These are phyloP conservation scores for Eira barbara DNA, from an alignment of 2,113 vertebrate genomes.

Conservation along the genomic window DNA sequence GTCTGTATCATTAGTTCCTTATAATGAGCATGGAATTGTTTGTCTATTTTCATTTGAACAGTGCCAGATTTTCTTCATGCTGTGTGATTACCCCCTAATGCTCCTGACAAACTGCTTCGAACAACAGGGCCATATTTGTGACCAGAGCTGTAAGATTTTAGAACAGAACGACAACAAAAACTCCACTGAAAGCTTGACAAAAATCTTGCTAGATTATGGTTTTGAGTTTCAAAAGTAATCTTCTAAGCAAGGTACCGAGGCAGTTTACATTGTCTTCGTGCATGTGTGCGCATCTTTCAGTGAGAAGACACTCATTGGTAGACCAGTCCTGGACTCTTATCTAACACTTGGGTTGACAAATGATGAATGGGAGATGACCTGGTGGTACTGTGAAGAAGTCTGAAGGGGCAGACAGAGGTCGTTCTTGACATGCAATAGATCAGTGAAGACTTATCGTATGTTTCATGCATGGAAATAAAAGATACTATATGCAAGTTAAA, in stretches of 20 bases:
- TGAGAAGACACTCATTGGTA: not conserved
- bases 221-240: not conserved
- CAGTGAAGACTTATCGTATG: not conserved
- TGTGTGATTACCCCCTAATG: not conserved
- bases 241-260: not conserved
- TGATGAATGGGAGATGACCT: not conserved
- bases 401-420: not conserved
- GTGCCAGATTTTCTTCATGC: not conserved
- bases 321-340: not conserved
- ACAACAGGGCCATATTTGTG: not conserved
- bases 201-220: not conserved
- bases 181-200: not conserved
- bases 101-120: not conserved
- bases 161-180: conserved; percentile 1
- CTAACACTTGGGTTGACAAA: not conserved
- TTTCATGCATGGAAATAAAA: not conserved
- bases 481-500: not conserved
- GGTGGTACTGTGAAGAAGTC: not conserved
- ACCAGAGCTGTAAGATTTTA: not conserved
- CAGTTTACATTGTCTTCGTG: not conserved
- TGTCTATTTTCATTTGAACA: conserved; percentile 26
- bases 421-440: not conserved
- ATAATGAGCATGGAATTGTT: not conserved
- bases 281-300: not conserved
- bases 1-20: not conserved